phyloP scores from a whole-genome alignment of 2,888 invertebrate genomes.

The Coelinius sp. region DNA sequence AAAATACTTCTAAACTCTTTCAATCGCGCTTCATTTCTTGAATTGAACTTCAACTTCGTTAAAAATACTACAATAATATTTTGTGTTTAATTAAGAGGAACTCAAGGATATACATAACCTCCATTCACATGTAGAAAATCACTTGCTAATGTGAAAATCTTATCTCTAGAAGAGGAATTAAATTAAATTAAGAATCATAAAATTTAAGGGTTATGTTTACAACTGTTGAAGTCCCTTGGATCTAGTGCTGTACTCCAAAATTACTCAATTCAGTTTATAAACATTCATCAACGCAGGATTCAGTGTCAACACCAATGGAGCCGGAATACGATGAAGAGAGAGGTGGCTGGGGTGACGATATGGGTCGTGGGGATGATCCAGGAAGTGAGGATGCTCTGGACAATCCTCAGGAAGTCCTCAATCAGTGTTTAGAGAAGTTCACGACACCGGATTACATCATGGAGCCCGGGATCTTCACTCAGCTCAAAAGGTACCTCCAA shows the following conservation, averaged over 20 bases:
- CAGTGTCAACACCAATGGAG: constrained; percentile 52
- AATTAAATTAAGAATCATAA: too few relatives aligned
- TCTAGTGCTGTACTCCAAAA: not conserved
- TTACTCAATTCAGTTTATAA: not conserved
- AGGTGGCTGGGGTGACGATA: constrained; percentile 66
- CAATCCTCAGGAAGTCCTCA: constrained; percentile 89
- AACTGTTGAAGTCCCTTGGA: not conserved
- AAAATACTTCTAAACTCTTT: too few relatives aligned
- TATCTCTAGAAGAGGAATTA: too few relatives aligned
- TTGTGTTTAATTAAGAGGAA: too few relatives aligned
- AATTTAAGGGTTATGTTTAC: constrained; percentile 1
- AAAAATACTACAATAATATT: too few relatives aligned
- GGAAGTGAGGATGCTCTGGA: constrained; percentile 82
- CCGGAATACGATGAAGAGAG: constrained; percentile 65
- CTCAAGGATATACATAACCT: not conserved
- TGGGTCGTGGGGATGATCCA: constrained; percentile 70
- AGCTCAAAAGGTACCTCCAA: constrained; percentile 90
- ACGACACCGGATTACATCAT: constrained; percentile 96
- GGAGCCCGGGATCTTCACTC: constrained; percentile 97
- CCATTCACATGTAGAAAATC: too few relatives aligned
- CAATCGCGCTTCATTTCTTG: not conserved
- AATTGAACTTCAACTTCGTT: not conserved
- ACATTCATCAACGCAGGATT: not conserved
- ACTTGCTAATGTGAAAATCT: too few relatives aligned
- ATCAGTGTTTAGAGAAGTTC: constrained; percentile 93